Percentiles rank a stretch among this genome's conserved stretches.
These are phyloP conservation scores for Austrofundulus limnaeus DNA, from an alignment of 2,113 vertebrate species.

Conservation along the genomic window DNA sequence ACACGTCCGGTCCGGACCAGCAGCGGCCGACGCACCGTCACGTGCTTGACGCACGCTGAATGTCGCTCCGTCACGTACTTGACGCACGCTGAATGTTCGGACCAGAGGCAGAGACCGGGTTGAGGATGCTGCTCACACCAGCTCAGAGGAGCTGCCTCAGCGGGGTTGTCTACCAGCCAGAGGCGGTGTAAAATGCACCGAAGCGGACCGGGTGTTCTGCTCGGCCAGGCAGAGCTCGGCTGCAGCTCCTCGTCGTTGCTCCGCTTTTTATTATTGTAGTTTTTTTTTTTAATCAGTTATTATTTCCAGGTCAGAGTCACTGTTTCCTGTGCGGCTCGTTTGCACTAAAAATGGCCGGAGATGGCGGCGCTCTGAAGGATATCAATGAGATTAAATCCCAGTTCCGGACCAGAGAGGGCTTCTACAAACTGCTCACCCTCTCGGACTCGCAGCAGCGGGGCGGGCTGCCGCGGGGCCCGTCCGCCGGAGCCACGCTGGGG, in stretches of 20 bases:
- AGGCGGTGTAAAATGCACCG: constrained; percentile 52
- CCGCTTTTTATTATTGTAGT: constrained; percentile 50
- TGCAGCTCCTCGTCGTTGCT: constrained; percentile 41
- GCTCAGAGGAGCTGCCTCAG: constrained; percentile 43
- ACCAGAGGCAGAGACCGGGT: constrained; percentile 38
- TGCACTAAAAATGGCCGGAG: constrained; percentile 84
- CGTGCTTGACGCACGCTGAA: constrained; percentile 45
- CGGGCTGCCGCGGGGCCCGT: constrained; percentile 80
- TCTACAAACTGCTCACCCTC: constrained; percentile 90
- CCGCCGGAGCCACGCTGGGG: constrained; percentile 76
- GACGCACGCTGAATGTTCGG: constrained; percentile 47
- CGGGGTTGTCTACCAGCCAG: constrained; percentile 19
- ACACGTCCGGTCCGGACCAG: too few relatives aligned
- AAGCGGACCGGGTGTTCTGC: constrained; percentile 32
- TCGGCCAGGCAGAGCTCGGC: constrained; percentile 63
- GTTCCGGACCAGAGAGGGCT: constrained; percentile 90
- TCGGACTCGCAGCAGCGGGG: constrained; percentile 84
- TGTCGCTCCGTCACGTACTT: constrained; percentile 46
- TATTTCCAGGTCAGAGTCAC: constrained; percentile 78
- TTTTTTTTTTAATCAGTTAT: constrained; percentile 35
- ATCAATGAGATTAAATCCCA: constrained; percentile 91
- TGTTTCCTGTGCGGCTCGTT: constrained; percentile 80
- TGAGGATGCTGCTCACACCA: constrained; percentile 46
- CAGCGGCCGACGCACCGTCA: neutral
- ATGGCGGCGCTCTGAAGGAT: constrained; percentile 86